Percentiles rank a stretch among this genome's conserved stretches.
These are phyloP conservation scores for Eriocheir sinensis DNA, from an alignment of 1,140 invertebrate species.

Conservation along the genomic window DNA sequence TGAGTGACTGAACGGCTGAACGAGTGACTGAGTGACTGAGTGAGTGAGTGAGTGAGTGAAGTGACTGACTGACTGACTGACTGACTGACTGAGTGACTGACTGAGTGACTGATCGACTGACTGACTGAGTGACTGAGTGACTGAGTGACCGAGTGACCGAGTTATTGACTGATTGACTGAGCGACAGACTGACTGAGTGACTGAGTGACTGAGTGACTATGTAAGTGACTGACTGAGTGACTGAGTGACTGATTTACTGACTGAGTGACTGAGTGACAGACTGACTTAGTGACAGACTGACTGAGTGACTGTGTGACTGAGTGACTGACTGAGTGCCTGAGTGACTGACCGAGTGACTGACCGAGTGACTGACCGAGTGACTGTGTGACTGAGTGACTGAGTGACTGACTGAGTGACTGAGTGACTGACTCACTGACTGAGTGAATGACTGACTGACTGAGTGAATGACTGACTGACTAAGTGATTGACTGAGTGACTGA, in stretches of 20 bases:
- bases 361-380: no score
- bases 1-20: no score
- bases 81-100: not conserved
- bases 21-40: not conserved
- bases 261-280: not conserved
- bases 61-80: not conserved
- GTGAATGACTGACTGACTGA: not conserved
- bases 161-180: not conserved
- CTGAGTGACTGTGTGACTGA: not conserved
- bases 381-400: not conserved
- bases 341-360: no score
- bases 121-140: not conserved
- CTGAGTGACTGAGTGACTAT: not conserved
- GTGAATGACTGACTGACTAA: not conserved
- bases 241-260: not conserved
- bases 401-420: constrained; percentile 6
- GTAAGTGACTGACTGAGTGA: no score
- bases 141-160: not conserved
- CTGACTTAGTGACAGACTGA: not conserved
- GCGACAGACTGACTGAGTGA: not conserved
- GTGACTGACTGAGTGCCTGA: no score
- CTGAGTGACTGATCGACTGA: no score
- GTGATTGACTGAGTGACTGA: not conserved
- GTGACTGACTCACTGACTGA: not conserved
- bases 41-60: not conserved